A percentile compares a stretch with the other conserved stretches of the same genome.
These are phyloP conservation scores for Bombus sibiricus DNA, from an alignment of 1,140 invertebrate species.

Conservation along the genomic window DNA sequence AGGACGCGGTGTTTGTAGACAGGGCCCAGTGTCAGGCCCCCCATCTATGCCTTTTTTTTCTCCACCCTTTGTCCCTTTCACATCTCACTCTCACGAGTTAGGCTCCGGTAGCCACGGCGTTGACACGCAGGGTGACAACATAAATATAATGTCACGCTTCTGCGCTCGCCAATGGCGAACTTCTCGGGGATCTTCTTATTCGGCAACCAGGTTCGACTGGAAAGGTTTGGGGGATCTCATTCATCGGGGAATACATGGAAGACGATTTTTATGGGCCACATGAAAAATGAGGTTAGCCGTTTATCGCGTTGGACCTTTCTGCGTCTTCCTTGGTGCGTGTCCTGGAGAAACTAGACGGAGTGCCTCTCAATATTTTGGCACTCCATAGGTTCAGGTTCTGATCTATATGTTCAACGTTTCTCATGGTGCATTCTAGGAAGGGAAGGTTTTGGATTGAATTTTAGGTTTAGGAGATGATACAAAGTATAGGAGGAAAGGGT, in stretches of 20 bases:
- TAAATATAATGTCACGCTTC: slow-evolving; percentile 83
- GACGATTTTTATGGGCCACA: slow-evolving; percentile 72
- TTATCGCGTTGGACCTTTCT: slow-evolving; percentile 49
- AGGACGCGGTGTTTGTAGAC: slow-evolving; percentile 76
- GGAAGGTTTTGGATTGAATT: not conserved
- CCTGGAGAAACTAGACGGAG: slow-evolving; percentile 1
- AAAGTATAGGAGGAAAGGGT: too few species aligned
- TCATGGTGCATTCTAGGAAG: not conserved
- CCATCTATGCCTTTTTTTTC: slow-evolving; percentile 12
- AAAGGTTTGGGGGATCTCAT: slow-evolving; percentile 55
- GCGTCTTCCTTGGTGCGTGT: slow-evolving; percentile 46
- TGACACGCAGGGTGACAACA: slow-evolving; percentile 81
- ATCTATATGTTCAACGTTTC: not conserved
- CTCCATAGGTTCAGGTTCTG: slow-evolving; percentile 58
- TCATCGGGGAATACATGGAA: slow-evolving; percentile 62
- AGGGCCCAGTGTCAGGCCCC: slow-evolving; percentile 69
- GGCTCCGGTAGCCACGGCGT: slow-evolving; percentile 64
- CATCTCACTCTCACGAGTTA: slow-evolving; percentile 56
- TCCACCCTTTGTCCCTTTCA: slow-evolving; percentile 20
- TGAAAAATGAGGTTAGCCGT: slow-evolving; percentile 79
- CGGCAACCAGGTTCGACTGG: slow-evolving; percentile 25
- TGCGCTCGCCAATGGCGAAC: slow-evolving; percentile 75
- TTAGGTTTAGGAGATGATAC: too few species aligned
- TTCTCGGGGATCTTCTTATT: slow-evolving; percentile 3
- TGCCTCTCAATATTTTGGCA: slow-evolving; percentile 79